These are phyloP conservation scores for Echinarachnius parma DNA, from an alignment of 53 echinoderm and acorn worm genomes.

Conservation along the genomic window DNA sequence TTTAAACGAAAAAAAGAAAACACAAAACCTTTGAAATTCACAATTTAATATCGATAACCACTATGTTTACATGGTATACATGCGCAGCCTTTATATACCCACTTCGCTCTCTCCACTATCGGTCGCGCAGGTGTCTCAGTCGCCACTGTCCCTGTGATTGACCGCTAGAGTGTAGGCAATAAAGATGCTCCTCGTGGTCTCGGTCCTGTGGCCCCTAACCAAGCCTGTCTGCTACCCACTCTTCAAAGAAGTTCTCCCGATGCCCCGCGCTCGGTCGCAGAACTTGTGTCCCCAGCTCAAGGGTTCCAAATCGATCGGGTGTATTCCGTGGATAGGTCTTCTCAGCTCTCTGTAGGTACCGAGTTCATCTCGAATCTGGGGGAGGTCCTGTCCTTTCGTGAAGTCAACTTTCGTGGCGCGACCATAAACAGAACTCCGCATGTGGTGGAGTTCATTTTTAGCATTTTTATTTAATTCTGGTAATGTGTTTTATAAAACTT, in stretches of 20 bases:
- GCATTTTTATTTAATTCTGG: no score
- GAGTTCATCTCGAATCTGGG: constrained; percentile 62
- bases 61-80: no score
- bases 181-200: constrained; percentile 83
- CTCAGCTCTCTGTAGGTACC: constrained; percentile 45
- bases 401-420: constrained; percentile 65
- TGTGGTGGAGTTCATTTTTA: constrained; percentile 73
- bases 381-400: constrained; percentile 83
- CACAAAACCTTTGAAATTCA: no score
- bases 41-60: no score
- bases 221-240: constrained; percentile 47
- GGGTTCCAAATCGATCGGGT: constrained; percentile 83
- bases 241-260: constrained; percentile 72
- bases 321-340: constrained; percentile 67
- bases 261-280: constrained; percentile 96
- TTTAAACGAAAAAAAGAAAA: no score
- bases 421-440: constrained; percentile 77
- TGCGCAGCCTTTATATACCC: no score
- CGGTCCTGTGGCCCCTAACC: constrained; percentile 78
- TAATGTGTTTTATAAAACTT: no score
- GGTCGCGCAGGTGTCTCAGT: constrained; percentile 94
- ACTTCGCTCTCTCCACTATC: no score
- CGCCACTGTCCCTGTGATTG: constrained; percentile 91
- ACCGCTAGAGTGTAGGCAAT: constrained; percentile 74
- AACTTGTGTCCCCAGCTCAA: constrained; percentile 41